Evolutionary conservation across 2,113 vertebrate species (phyloP), one percentile per base, ranked within the genome.

Genomic region (Megaceryle torquata): DNA sequence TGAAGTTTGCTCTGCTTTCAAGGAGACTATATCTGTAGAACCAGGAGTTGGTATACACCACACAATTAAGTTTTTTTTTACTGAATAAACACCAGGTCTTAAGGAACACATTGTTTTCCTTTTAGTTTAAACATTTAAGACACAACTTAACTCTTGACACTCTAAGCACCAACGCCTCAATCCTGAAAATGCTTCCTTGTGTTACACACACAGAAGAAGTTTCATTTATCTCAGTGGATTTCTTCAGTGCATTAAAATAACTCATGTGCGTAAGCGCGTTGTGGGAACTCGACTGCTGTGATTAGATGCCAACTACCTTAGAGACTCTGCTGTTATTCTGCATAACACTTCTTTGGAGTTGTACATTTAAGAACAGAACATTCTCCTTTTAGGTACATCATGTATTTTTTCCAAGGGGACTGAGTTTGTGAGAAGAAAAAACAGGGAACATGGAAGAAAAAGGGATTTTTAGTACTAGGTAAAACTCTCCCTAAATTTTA

Each of bases 201-300:
- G 14, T 25, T 13, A 8, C 2, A 3, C 9, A 7, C 37, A 28
- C 26, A 15, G 60, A 41, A 15, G 39, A 56, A 83, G 46, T 59
- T 67, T 63, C 68, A 56, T n/a, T 81, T 71, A 21, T 85, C 87
- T 91, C 84, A 6, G 54, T 35, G 61, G 81, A 87, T 85, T 95
- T 89, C 87, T 95, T 37, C 70, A 85, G 46, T 4, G 70, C 37
- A 29, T 85, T 76, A 89, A 92, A 95, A 89, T 85, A 94, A 95
- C 89, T 70, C 1, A 0, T 16, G 53, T 72, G 78, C 13, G 2
- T 79, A 89, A 95, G 81, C 1, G 0, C 37, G 60, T 79, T 68
- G 89, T 92, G 91, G 82, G 78, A 94, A 89, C 82, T 2, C 57
- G 74, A 67, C 54, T 0, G 8, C 65, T 29, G 71, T 0, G 0